Conservation (phyloP, 1,140 invertebrate species). For the Lethocerus indicus region DNA sequence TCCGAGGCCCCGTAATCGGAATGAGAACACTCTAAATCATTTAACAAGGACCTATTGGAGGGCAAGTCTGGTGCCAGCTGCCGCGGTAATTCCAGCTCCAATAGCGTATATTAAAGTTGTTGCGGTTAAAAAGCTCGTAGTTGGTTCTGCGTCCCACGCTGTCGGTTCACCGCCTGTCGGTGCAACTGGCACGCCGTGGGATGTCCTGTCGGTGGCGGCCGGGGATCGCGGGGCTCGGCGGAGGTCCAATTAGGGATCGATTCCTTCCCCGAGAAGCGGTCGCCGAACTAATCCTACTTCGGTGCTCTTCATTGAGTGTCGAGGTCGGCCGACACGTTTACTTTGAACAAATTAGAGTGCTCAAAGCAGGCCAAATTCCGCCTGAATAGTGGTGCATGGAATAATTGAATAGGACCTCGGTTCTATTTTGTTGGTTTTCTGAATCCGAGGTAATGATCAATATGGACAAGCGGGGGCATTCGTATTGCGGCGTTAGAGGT, state of each 20-base stretch:
- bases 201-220: slow-evolving; percentile 18
- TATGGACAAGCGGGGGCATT: slow-evolving; percentile 55
- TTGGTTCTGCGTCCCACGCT: slow-evolving; percentile 44
- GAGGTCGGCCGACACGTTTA: slow-evolving; percentile 35
- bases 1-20: no score
- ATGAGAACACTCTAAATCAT: no score
- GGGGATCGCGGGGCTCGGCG: slow-evolving; percentile 10
- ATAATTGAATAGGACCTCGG: slow-evolving; percentile 68
- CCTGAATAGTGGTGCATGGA: slow-evolving; percentile 64
- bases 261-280: no score
- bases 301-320: slow-evolving; percentile 17
- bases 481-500: slow-evolving; percentile 57
- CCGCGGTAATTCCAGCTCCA: slow-evolving; percentile 83
- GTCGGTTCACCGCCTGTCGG: slow-evolving; percentile 35
- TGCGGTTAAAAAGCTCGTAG: slow-evolving; percentile 63
- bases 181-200: slow-evolving; percentile 25
- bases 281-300: slow-evolving; percentile 12
- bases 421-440: slow-evolving; percentile 53
- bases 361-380: slow-evolving; percentile 51
- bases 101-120: slow-evolving; percentile 78
- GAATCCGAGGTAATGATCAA: slow-evolving; percentile 64
- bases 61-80: slow-evolving; percentile 79
- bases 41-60: no score
- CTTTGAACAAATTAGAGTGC: slow-evolving; percentile 75
- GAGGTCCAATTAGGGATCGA: no score